phyloP scores from a whole-genome alignment of 1,140 invertebrate species.

The Heterodera schachtii region DNA sequence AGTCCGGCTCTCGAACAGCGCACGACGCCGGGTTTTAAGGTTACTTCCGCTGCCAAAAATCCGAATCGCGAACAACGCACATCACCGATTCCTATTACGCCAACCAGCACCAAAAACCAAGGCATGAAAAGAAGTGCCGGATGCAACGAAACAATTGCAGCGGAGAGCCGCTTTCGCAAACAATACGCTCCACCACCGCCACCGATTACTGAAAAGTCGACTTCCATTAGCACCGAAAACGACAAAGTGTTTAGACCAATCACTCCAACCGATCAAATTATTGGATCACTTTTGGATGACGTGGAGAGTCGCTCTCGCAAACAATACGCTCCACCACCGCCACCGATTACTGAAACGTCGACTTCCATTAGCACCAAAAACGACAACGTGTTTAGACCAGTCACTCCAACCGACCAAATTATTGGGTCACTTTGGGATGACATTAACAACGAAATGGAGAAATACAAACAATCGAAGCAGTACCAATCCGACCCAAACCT shows the following conservation, averaged over 20 bases:
- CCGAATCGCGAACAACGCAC: neutral
- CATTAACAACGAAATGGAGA: conserved; percentile 40
- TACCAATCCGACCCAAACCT: conserved; percentile 9
- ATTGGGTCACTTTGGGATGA: conserved; percentile 43
- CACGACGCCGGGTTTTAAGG: neutral
- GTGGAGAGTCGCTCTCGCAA: neutral
- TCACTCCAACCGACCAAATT: conserved; percentile 38
- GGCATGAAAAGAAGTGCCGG: no score
- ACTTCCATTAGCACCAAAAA: conserved; percentile 9
- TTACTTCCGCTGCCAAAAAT: neutral
- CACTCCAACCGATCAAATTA: neutral
- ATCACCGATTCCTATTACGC: no score
- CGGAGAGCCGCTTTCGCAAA: neutral
- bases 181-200: neutral
- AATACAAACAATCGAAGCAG: conserved; percentile 27
- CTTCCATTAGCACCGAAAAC: neutral
- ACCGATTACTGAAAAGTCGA: neutral
- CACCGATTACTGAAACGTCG: neutral
- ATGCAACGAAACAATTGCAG: neutral
- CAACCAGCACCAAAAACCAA: no score
- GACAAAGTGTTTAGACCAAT: neutral
- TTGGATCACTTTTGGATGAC: neutral
- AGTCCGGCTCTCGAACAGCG: neutral
- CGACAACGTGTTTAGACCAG: conserved; percentile 23
- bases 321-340: neutral